These are phyloP conservation scores for Mus caroli DNA, from an alignment of 2,797 vertebrate genomes.

Conservation along the genomic window DNA sequence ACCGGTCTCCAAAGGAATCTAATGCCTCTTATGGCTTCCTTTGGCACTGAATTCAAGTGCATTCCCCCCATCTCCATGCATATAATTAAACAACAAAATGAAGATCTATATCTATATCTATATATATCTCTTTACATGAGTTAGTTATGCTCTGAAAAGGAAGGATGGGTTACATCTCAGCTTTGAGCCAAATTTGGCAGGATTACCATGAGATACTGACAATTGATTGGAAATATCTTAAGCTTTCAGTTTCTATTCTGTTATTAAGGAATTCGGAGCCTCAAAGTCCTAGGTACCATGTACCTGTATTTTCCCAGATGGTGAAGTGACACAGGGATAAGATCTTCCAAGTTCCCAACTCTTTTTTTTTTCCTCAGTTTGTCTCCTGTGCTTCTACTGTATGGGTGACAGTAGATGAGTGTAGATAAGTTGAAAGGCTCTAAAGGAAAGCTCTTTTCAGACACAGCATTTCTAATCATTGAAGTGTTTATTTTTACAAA, in stretches of 20 bases:
- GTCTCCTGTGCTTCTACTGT: conserved; percentile 48
- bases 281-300: not conserved
- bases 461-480: conserved; percentile 61
- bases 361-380: not conserved
- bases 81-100: not conserved
- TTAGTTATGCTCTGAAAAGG: not conserved
- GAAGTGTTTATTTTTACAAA: conserved; percentile 68
- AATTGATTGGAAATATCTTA: conserved; percentile 50
- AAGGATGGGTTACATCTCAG: not conserved
- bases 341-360: not conserved
- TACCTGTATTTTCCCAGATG: not conserved
- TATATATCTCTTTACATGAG: not conserved
- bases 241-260: conserved; percentile 37
- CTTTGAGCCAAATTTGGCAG: conserved; percentile 42
- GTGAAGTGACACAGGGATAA: not conserved
- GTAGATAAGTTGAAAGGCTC: conserved; percentile 58
- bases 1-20: not conserved
- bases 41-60: not conserved
- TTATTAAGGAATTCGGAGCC: conserved; percentile 40
- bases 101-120: not conserved
- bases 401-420: conserved; percentile 3
- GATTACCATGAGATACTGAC: conserved; percentile 5
- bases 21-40: not conserved
- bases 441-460: conserved; percentile 62
- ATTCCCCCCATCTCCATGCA: not conserved